Base-by-base conservation (phyloP, 2,797 vertebrate genomes). In the Eulemur coronatus region DNA sequence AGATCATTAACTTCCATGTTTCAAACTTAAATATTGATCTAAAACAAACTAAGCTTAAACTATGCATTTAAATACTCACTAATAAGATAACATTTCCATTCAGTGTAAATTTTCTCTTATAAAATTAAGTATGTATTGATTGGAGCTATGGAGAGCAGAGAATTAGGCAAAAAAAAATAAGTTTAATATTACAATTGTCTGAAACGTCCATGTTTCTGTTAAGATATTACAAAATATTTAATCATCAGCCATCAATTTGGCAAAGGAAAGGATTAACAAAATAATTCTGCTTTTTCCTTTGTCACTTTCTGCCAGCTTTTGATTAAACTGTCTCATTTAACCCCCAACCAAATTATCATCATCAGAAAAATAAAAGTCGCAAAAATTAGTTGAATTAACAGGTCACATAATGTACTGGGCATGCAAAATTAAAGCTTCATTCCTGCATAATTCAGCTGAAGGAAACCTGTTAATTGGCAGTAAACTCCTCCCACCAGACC, bases 211-310 rank as follows among this genome's bases (percentile, higher is more conserved):
- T 43, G 15, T 81, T 95, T 95, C 73, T 90, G 63, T 90, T 92
- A 84, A 69, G 38, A 80, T 61, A 79, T 35, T 82, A 84, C 17
- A 63, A 92, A 97, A 79, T 65, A 93, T 79, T 97, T 94, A 78
- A 61, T 93, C 75, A 82, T 38, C 20, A 92, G 41, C 35, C 30
- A 95, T 55, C 57, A 95, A 41, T 86, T 87, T 94, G 91, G n/a
- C 69, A 90, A 93, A 82, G 55, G 17, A 94, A 84, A 81, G 6
- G 20, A 57, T 93, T 84, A 89, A 91, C 43, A 96, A 89, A 95
- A 80, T 1, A 75, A 81, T 78, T 70, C 5, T 17, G 38, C 35
- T 26, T 12, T 50, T 96, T 43, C 72, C 33, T 93, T 89, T 82
- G 35, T 94, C 30, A 76, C 17, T 90, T 61, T 33, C 41, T 88